Evolutionary conservation across 2,113 vertebrate species (phyloP).

Genomic region (Atherinomorus stipes): DNA sequence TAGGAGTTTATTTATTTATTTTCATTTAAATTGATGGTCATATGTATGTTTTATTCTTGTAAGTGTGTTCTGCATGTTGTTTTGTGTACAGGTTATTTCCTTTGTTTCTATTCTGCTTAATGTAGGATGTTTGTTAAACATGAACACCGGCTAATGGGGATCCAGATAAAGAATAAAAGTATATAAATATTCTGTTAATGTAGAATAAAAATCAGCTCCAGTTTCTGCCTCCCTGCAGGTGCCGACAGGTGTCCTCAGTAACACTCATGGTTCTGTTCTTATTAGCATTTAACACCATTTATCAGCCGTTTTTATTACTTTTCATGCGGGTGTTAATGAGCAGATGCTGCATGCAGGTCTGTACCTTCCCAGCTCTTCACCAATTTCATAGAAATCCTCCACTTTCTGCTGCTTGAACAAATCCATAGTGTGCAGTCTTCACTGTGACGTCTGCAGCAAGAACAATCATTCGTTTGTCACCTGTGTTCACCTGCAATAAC

Average conservation of each 20-base stretch:
- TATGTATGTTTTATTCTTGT: no score
- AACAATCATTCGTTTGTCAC: background rate
- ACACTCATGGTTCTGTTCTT: background rate
- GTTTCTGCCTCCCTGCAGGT: no score
- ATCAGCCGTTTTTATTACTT: background rate
- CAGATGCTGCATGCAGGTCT: background rate
- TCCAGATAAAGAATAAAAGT: no score
- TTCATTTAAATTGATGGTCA: no score
- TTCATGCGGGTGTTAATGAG: background rate
- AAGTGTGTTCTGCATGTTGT: no score
- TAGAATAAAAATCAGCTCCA: no score
- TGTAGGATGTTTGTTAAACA: no score
- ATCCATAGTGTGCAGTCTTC: slow-evolving; percentile 85
- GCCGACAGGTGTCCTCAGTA: background rate
- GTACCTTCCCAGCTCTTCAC: slow-evolving; percentile 95
- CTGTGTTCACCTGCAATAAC: background rate
- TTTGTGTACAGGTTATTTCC: no score
- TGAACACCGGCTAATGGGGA: no score
- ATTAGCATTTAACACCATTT: background rate
- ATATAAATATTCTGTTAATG: no score
- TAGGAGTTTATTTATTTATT: no score
- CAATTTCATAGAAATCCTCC: slow-evolving; percentile 92
- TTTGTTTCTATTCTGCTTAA: no score
- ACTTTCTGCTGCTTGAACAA: slow-evolving; percentile 93
- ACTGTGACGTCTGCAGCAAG: slow-evolving; percentile 42